Evolutionary conservation across 2,113 vertebrate genomes (phyloP), one percentile per base, ranked within the genome.

Genomic region (Lichenostomus cassidix): DNA sequence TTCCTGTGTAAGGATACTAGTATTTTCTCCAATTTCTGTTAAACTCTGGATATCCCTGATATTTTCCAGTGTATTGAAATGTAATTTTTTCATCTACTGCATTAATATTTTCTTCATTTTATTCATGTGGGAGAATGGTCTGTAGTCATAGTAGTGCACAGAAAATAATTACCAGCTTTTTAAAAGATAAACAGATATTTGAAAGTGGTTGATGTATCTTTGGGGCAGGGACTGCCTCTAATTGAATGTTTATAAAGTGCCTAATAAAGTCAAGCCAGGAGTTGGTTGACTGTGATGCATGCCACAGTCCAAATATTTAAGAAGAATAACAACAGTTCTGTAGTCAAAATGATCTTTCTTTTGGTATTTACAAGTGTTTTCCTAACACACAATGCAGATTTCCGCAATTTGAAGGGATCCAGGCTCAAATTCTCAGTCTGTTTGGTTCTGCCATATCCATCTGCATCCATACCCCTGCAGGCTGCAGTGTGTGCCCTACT

Each of bases 231-330:
- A 85, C 56, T 87, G 31, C 49, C 56, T 91, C 64, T 94, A 94
- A 94, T 79, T 79, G 76, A 80, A 73, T 90, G 63, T 94, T 94
- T 90, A 65, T 90, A 41, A 78, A 88, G 20, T 80, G 53, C 55
- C 53, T 79, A 46, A 76, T 85, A 73, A 58, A 85, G 88, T 94
- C 58, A 91, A 91, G 58, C 50, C 64, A 63, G 83, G 55, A 92
- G 27, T 39, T 90, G 39, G 33, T 74, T 83, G 78, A 37, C 71
- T 86, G 33, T 50, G 90, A 64, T 71, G 63, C 31, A 33, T 83
- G 50, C 41, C 67, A 39, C 55, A 76, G 75, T 62, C 78, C 85
- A 95, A 88, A 86, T 88, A 93, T 93, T 93, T 93, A 90, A 73
- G 68, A 87, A 78, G 50, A 93, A 41, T 64, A 88, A 81, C 31